A percentile compares a stretch with the other conserved stretches of the same genome.
These are phyloP conservation scores for Apis cerana DNA, from an alignment of 1,140 invertebrate species.

Conservation along the genomic window DNA sequence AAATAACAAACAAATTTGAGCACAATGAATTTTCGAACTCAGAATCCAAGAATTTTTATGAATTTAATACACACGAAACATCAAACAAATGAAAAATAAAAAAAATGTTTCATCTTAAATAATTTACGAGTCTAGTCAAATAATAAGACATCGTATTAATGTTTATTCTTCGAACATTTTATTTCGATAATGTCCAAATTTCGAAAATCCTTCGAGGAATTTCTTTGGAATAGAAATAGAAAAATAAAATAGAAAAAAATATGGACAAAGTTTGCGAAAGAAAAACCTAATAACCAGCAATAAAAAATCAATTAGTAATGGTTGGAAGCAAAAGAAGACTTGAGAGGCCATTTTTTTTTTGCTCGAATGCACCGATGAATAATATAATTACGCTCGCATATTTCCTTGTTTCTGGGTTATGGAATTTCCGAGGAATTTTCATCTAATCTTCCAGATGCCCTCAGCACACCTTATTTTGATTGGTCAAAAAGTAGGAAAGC, in stretches of 20 bases:
- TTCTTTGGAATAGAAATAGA: not conserved
- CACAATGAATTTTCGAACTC: no score
- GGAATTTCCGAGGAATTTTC: slow-evolving; percentile 15
- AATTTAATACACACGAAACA: no score
- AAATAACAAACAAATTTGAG: no score
- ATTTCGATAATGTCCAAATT: no score
- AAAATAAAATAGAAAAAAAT: not conserved
- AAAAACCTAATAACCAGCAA: not conserved
- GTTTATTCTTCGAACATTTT: no score
- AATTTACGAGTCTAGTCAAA: no score
- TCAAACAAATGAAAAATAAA: no score
- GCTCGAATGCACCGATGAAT: slow-evolving; percentile 6
- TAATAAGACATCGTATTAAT: no score
- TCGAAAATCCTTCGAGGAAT: not conserved
- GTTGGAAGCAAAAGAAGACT: slow-evolving; percentile 9
- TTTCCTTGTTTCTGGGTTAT: not conserved
- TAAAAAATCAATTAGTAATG: slow-evolving; percentile 33
- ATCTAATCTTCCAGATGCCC: not conserved
- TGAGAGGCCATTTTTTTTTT: slow-evolving; percentile 11
- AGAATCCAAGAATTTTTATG: no score
- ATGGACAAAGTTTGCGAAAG: not conserved
- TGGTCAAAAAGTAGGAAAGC: no score
- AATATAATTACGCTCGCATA: slow-evolving; percentile 34
- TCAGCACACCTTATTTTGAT: not conserved
- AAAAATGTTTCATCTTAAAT: no score